These are phyloP conservation scores for Drepanosiphum platanoidis DNA, from an alignment of 2,888 invertebrate genomes.

Conservation along the genomic window DNA sequence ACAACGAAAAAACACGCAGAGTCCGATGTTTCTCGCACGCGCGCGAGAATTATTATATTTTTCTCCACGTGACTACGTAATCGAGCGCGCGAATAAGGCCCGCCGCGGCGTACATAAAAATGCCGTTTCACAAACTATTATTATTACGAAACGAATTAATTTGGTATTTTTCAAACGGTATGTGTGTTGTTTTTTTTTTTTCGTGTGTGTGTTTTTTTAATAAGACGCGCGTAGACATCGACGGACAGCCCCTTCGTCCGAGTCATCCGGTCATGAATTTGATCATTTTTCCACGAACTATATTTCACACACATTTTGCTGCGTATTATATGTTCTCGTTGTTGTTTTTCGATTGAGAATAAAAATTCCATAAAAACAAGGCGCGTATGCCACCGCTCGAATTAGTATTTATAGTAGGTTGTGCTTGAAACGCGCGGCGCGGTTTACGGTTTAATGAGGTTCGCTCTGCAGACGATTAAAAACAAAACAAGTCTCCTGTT, in stretches of 20 bases:
- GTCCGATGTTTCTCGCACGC: constrained; percentile 35
- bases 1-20: background rate
- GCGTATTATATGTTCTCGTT: no score
- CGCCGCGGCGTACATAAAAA: background rate
- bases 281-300: no score
- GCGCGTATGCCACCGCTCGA: no score
- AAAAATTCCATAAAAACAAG: no score
- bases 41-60: constrained; percentile 6
- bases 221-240: no score
- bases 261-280: no score
- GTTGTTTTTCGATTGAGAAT: no score
- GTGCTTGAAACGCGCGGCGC: no score
- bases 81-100: background rate
- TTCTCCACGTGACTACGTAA: background rate
- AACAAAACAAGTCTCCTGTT: background rate
- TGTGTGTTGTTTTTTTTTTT: background rate
- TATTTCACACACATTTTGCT: no score
- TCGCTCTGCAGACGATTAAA: background rate
- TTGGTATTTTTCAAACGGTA: constrained; percentile 30
- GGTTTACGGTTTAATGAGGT: background rate
- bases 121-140: constrained; percentile 10
- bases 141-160: constrained; percentile 3
- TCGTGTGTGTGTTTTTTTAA: background rate
- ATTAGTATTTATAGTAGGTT: no score
- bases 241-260: no score